Percentiles rank a stretch among this genome's conserved stretches.
Evolutionary conservation across 2,888 invertebrate genomes (phyloP).

Genomic region (Eledona agricola): DNA sequence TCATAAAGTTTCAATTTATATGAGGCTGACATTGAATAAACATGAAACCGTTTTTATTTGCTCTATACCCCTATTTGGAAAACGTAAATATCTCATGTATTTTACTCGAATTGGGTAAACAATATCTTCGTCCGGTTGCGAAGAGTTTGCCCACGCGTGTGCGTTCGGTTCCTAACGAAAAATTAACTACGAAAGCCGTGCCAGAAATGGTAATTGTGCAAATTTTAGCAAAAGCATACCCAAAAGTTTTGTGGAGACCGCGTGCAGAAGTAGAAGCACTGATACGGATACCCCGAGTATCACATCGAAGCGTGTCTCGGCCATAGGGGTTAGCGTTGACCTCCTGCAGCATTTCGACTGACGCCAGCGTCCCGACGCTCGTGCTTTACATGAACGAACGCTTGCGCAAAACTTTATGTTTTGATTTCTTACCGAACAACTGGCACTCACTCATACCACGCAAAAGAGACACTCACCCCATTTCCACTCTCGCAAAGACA

Average conservation of each 20-base stretch:
- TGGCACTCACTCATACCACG: slow-evolving; percentile 22
- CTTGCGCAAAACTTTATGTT: slow-evolving; percentile 40
- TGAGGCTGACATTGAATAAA: slow-evolving; percentile 36
- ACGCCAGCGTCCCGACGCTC: slow-evolving; percentile 45
- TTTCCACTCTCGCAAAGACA: not conserved
- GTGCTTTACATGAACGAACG: slow-evolving; percentile 33
- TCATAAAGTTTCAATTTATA: slow-evolving; percentile 37
- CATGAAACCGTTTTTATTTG: slow-evolving; percentile 35
- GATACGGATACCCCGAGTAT: slow-evolving; percentile 40
- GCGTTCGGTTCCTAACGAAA: too few species aligned
- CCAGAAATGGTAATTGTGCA: slow-evolving; percentile 14
- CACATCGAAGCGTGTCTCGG: slow-evolving; percentile 45
- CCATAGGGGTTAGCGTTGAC: slow-evolving; percentile 45
- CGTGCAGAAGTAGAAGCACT: slow-evolving; percentile 32
- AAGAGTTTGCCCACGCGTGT: too few species aligned
- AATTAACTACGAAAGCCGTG: too few species aligned
- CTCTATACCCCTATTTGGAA: slow-evolving; percentile 22
- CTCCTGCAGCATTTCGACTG: slow-evolving; percentile 55
- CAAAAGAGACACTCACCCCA: slow-evolving; percentile 2
- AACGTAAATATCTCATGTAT: slow-evolving; percentile 28
- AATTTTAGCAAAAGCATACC: slow-evolving; percentile 31
- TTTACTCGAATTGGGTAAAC: slow-evolving; percentile 27
- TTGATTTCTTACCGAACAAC: slow-evolving; percentile 43
- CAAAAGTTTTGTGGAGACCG: slow-evolving; percentile 27
- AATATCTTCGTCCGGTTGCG: slow-evolving; percentile 11